phyloP scores from a whole-genome alignment of 1,140 invertebrate genomes.

The Sitobion miscanthi region DNA sequence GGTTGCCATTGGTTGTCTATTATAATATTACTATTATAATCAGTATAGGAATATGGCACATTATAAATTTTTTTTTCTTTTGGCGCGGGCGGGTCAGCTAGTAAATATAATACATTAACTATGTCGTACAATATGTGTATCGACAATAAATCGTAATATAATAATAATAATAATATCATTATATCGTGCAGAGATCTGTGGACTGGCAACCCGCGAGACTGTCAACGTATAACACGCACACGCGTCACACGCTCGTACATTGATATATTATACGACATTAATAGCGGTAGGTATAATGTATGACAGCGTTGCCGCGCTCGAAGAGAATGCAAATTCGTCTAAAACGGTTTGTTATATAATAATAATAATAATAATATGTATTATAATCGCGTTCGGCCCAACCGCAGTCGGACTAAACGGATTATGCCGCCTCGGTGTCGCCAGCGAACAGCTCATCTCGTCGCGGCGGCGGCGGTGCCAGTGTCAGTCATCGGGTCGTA shows the following conservation, averaged over 20 bases:
- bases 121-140: too few species aligned
- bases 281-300: background rate
- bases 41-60: too few species aligned
- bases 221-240: background rate
- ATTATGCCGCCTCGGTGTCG: background rate
- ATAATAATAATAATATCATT: too few species aligned
- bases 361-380: background rate
- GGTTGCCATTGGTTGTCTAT: too few species aligned
- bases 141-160: too few species aligned
- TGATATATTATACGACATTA: background rate
- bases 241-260: background rate
- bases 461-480: background rate
- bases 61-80: too few species aligned
- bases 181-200: background rate
- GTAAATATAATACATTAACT: too few species aligned
- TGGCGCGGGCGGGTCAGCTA: too few species aligned
- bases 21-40: too few species aligned
- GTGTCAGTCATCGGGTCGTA: slow-evolving; percentile 1
- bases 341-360: background rate
- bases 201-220: background rate
- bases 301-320: background rate
- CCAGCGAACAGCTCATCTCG: background rate
- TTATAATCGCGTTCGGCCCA: background rate
- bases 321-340: background rate
- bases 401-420: background rate